These are phyloP conservation scores for Drosophila athabasca DNA, from an alignment of 1,140 invertebrate species.

Conservation along the genomic window DNA sequence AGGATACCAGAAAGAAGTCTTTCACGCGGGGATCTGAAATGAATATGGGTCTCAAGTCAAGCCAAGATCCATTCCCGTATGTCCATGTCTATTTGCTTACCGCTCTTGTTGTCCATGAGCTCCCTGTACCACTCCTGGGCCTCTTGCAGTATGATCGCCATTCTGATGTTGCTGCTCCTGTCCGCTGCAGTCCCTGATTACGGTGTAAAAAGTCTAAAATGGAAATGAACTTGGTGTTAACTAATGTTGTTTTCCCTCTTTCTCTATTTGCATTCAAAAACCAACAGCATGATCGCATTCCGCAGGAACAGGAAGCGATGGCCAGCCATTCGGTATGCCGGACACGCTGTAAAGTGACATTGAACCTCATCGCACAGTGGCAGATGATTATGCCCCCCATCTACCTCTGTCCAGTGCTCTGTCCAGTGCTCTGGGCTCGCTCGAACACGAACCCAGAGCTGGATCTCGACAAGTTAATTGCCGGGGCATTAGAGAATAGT, in stretches of 20 bases:
- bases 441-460: background rate
- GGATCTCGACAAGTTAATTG: conserved; percentile 41
- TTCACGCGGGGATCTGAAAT: conserved; percentile 93
- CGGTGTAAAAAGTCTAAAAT: no score
- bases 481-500: conserved; percentile 34
- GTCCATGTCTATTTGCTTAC: conserved; percentile 85
- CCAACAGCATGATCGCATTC: background rate
- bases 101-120: conserved; percentile 91
- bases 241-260: no score
- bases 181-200: background rate
- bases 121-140: conserved; percentile 90
- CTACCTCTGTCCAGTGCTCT: background rate
- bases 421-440: background rate
- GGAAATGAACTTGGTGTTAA: no score
- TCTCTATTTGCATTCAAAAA: background rate
- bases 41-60: conserved; percentile 44
- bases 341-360: conserved; percentile 9
- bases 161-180: conserved; percentile 47
- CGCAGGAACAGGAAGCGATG: conserved; percentile 4
- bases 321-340: background rate
- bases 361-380: conserved; percentile 9
- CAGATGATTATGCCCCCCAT: background rate
- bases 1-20: conserved; percentile 95
- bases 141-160: conserved; percentile 85
- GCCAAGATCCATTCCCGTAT: background rate